Evolutionary conservation across 2,113 vertebrate species (phyloP), one percentile per base, ranked within the genome.

Genomic region (Vicugna pacos): DNA sequence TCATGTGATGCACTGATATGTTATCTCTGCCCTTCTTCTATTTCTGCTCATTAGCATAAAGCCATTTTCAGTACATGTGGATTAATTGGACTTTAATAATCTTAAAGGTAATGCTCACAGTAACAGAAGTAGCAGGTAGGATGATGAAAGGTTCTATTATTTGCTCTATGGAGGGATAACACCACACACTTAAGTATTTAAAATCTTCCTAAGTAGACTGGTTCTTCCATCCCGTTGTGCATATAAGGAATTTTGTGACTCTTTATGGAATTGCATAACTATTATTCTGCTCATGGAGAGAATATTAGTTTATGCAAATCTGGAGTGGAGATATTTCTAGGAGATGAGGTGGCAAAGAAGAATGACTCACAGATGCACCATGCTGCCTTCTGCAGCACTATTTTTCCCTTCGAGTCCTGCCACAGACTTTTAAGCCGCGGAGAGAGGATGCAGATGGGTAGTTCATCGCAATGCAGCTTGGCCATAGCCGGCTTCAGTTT

Each of bases 21-120:
- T 98, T 98, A 96, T 98, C 97, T 98, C 96, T 96, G 91, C 94
- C 93, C 97, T 97, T 98, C 65, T 97, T 98, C 95, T 96, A 98
- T 98, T 99, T 97, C 96, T 96, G 89, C 98, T 99, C 93, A 98
- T 98, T 98, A 98, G n/a, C 77, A 97, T 98, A 97, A 98, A 96
- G 87, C 91, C 87, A 90, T 98, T 98, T 98, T 94, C 93, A 93
- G 94, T 97, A 96, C 96, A 92, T 97, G 72, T 89, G 87, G 85
- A 98, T 98, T 98, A 98, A 98, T 98, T 97, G 94, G 52, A 94
- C 50, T 97, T 98, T 98, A 97, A 98, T 98, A 93, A 89, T 97
- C 83, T 97, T 98, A 92, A 98, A 98, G 96, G 79, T 2, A 80
- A 96, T 79, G 24, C 87, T 98, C 91, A n/a, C 11, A 92, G 30